Evolutionary conservation across 1,140 invertebrate genomes (phyloP), one percentile per base, ranked within the genome.

Genomic region (Acromyrmex heyeri): DNA sequence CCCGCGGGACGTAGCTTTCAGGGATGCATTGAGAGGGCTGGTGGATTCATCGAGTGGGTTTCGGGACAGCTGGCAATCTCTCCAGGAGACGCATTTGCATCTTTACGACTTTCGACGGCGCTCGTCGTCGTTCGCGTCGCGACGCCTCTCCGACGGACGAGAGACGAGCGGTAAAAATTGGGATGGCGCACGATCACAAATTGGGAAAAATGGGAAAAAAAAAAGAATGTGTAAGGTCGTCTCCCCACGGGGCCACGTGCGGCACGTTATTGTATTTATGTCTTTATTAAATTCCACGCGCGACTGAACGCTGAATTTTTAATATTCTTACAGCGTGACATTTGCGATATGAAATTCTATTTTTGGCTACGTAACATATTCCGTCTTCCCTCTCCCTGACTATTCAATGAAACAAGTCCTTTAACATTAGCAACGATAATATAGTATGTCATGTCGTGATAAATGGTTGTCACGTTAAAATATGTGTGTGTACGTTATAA

Each of bases 41-140:
- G 48, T 59, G 82, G 53, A 76, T 87, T 72, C 86, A 88, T 88
- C 82, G 89, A 10, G 77, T 38, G 8, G 65, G 38, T 48, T 91
- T 83, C 59, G 73, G 27, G 38, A 88, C 90, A 79, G 87, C 75
- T 72, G 78, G 85, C 87, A 87, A 91, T 91, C 88, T 91, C 90
- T 91, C 87, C 83, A 12, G 18, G 61, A 87, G 50, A 73, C 67
- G 73, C 90, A 91, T 91, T 91, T 91, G 89, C 90, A 91, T 91
- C 87, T 91, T 91, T 91, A 91, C 89, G 90, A 91, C 90, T 83
- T 81, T 87, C 72, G 88, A 65, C 78, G 59, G 3, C 16, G 65
- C 21, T n/a, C 34, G 14, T 48, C 50, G 55, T 67, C 76, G 44
- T 65, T 53, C 44, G 57, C 67, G 67, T 76, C 48, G 59, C 59